Evolutionary conservation across 1,140 invertebrate species (phyloP).

Genomic region (Tyrophagus putrescentiae): DNA sequence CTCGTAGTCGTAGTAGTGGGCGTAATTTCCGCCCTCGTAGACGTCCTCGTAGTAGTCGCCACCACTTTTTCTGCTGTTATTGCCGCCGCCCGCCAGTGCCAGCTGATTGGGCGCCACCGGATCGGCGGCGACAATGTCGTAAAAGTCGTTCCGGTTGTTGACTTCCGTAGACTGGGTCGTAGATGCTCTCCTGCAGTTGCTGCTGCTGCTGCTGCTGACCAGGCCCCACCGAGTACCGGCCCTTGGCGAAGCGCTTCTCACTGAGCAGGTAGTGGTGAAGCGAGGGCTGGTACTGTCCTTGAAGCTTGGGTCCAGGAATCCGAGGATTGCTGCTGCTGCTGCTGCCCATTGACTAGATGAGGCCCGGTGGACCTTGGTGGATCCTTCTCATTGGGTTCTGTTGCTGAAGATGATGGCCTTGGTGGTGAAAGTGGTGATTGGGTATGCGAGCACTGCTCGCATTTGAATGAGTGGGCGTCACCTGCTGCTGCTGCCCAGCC

Average conservation of each 20-base stretch:
- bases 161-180: constrained; percentile 4
- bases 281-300: not conserved
- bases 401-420: too few relatives aligned
- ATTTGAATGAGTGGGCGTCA: not conserved
- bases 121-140: not conserved
- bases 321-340: too few relatives aligned
- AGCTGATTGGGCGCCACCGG: not conserved
- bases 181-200: not conserved
- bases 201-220: too few relatives aligned
- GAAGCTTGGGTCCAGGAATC: too few relatives aligned
- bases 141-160: not conserved
- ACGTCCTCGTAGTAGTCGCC: not conserved
- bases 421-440: too few relatives aligned
- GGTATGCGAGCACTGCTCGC: too few relatives aligned
- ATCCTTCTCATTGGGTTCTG: too few relatives aligned
- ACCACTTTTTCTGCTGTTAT: too few relatives aligned
- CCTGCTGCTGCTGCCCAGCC: too few relatives aligned
- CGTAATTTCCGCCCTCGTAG: too few relatives aligned
- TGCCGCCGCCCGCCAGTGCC: too few relatives aligned
- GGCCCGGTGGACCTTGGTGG: too few relatives aligned
- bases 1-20: constrained; percentile 14
- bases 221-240: not conserved
- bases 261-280: constrained; percentile 18
- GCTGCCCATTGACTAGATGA: not conserved
- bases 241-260: constrained; percentile 19